Percentiles rank a stretch among this genome's conserved stretches.
Evolutionary conservation across 1,140 invertebrate species (phyloP).

Genomic region (Galleria mellonella): DNA sequence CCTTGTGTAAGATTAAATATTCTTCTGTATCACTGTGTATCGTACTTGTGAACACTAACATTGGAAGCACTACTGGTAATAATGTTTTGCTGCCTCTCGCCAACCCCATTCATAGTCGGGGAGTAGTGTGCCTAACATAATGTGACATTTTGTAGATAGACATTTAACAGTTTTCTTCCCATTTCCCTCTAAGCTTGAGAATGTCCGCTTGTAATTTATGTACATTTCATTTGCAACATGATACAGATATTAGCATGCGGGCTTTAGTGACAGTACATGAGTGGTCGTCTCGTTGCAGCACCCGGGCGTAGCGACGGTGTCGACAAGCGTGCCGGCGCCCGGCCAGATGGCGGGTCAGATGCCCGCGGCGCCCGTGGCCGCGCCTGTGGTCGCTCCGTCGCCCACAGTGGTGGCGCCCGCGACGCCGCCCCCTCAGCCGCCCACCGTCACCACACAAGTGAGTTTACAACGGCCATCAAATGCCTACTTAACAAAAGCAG

Average conservation of each 20-base stretch:
- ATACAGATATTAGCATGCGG: background rate
- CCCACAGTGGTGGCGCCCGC: slow-evolving; percentile 15
- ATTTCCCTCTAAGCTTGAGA: slow-evolving; percentile 9
- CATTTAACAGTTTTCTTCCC: background rate
- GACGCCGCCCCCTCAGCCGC: slow-evolving; percentile 19
- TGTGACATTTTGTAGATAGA: no score
- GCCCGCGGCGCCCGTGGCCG: slow-evolving; percentile 28
- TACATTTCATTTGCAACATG: background rate
- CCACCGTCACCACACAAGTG: slow-evolving; percentile 46
- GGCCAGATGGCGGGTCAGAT: slow-evolving; percentile 36
- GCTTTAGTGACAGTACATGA: background rate
- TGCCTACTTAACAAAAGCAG: no score
- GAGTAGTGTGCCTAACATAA: no score
- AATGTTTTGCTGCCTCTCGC: no score
- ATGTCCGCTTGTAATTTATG: slow-evolving; percentile 10
- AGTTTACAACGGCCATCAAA: slow-evolving; percentile 1
- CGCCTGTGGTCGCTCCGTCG: slow-evolving; percentile 30
- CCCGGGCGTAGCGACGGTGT: slow-evolving; percentile 48
- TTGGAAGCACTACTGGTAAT: slow-evolving; percentile 4
- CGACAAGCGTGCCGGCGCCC: slow-evolving; percentile 43
- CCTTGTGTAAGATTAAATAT: slow-evolving; percentile 43
- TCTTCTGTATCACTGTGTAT: slow-evolving; percentile 20
- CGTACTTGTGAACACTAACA: slow-evolving; percentile 23
- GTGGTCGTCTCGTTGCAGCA: slow-evolving; percentile 28
- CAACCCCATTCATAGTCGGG: no score